A percentile compares a stretch with the other conserved stretches of the same genome.
Conservation (phyloP, 1,140 invertebrate species). For the Drosophila melanica region DNA sequence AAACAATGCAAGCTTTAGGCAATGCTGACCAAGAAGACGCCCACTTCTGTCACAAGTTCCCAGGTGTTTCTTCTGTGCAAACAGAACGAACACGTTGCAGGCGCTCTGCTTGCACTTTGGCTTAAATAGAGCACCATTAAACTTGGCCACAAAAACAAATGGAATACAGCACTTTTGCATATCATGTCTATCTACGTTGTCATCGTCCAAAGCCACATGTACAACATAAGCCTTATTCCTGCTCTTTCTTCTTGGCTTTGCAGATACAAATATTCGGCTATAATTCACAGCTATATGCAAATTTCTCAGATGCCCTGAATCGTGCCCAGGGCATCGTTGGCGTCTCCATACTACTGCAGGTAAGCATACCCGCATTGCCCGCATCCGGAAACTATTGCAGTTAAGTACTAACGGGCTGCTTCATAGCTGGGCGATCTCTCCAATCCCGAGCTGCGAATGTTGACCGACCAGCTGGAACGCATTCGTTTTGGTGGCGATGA, state of each 20-base stretch:
- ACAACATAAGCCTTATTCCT: conserved; percentile 4
- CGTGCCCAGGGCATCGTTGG: conserved; percentile 95
- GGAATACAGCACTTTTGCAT: conserved; percentile 52
- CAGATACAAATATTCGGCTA: conserved; percentile 97
- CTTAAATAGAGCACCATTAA: conserved; percentile 1
- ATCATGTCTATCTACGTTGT: conserved; percentile 1
- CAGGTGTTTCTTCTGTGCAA: conserved; percentile 9
- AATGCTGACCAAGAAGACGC: too few relatives aligned
- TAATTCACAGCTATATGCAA: conserved; percentile 96
- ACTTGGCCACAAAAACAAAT: too few relatives aligned
- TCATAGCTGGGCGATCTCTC: conserved; percentile 92
- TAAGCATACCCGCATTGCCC: conserved; percentile 79
- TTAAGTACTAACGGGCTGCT: not conserved
- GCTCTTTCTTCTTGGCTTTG: conserved; percentile 83
- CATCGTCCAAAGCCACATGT: not conserved
- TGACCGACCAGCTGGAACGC: conserved; percentile 94
- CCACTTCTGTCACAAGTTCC: too few relatives aligned
- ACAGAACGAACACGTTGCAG: conserved; percentile 22
- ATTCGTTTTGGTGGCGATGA: conserved; percentile 94
- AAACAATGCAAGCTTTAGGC: conserved; percentile 52
- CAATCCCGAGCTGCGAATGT: conserved; percentile 92
- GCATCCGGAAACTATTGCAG: not conserved
- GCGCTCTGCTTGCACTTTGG: conserved; percentile 61
- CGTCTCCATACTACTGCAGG: conserved; percentile 94
- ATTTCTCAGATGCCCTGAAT: conserved; percentile 94